phyloP scores from a whole-genome alignment of 2,797 vertebrate species.

The Acrocephalus scirpaceus region DNA sequence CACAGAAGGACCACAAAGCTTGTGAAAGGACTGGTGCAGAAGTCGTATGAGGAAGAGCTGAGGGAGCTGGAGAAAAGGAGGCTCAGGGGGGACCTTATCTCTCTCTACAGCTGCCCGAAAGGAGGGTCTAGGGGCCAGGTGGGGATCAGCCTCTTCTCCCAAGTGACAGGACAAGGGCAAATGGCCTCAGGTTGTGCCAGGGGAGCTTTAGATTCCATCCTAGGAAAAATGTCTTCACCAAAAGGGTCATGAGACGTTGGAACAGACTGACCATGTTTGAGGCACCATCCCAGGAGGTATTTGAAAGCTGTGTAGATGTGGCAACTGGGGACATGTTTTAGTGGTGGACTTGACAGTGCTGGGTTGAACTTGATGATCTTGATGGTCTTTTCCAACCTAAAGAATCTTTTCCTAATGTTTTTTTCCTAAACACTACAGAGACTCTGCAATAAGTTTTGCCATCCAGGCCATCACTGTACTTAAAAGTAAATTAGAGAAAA shows the following conservation, averaged over 20 bases:
- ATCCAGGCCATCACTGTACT: background rate
- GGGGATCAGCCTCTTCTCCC: background rate
- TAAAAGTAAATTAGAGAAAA: background rate
- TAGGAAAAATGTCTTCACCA: background rate
- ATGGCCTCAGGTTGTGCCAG: background rate
- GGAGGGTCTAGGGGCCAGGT: too few relatives aligned
- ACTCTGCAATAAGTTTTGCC: background rate
- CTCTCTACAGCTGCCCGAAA: background rate
- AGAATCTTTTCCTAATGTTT: background rate
- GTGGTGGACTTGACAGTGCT: background rate
- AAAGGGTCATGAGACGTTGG: background rate
- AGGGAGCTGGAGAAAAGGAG: background rate
- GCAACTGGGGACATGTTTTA: background rate
- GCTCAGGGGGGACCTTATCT: background rate
- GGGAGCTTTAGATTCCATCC: background rate
- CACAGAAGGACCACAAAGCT: background rate
- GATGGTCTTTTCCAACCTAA: background rate
- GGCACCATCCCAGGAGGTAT: background rate
- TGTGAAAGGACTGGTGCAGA: background rate
- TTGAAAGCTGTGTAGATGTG: background rate
- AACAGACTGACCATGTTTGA: background rate
- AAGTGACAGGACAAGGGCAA: background rate
- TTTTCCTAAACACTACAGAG: background rate
- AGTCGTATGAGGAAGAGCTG: background rate
- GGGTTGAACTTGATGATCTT: background rate